phyloP scores from a whole-genome alignment of 2,113 vertebrate genomes.

The Merops nubicus region DNA sequence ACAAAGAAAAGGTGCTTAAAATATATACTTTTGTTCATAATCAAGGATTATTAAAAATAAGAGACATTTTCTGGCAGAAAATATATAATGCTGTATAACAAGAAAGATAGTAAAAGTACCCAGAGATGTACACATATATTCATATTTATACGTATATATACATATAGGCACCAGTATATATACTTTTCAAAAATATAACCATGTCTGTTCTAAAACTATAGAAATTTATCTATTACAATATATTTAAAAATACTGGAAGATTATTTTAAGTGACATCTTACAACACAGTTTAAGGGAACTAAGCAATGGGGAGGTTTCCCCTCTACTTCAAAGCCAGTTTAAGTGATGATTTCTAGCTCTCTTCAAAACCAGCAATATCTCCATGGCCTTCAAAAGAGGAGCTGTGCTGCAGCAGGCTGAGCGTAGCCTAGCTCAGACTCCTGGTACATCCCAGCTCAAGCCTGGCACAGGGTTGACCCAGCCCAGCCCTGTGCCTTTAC shows the following conservation, averaged over 20 bases:
- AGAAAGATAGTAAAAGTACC: not conserved
- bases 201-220: not conserved
- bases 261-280: not conserved
- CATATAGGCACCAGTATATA: not conserved
- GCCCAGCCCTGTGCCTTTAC: accelerated
- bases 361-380: not conserved
- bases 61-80: not conserved
- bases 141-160: not conserved
- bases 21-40: not conserved
- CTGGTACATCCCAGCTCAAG: accelerated
- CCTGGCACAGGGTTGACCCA: accelerated
- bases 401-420: accelerated
- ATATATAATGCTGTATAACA: not conserved
- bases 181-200: not conserved
- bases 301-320: accelerated
- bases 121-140: not conserved
- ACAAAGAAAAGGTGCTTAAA: not conserved
- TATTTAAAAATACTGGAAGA: not conserved
- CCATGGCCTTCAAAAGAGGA: not conserved
- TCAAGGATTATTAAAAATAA: constrained; percentile 14
- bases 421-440: accelerated
- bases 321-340: not conserved
- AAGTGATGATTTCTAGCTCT: not conserved
- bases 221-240: not conserved
- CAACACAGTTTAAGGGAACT: not conserved